Conservation (phyloP, 2,888 invertebrate species). For the Heliconius aoede region DNA sequence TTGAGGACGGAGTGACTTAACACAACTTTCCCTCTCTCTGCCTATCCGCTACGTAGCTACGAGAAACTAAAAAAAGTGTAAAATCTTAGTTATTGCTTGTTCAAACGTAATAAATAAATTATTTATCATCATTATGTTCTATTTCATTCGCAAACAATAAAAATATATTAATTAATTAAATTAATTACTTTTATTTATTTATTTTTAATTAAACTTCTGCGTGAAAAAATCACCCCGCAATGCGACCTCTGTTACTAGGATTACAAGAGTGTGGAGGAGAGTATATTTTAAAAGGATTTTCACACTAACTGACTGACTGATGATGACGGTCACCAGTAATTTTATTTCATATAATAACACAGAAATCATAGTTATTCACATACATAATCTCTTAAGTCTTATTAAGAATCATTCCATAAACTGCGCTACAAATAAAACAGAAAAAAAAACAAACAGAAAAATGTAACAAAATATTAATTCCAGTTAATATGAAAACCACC, state of each 20-base stretch:
- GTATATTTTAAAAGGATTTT: slow-evolving; percentile 24
- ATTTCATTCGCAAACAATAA: not conserved
- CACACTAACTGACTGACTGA: slow-evolving; percentile 38
- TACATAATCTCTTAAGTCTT: not conserved
- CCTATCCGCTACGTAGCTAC: too few relatives aligned
- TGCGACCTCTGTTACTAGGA: slow-evolving; percentile 59
- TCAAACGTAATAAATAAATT: not conserved
- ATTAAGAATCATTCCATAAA: not conserved
- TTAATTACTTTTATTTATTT: too few relatives aligned
- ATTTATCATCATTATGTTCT: not conserved
- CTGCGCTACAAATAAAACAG: not conserved
- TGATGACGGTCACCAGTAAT: too few relatives aligned
- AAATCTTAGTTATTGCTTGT: too few relatives aligned
- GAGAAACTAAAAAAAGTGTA: too few relatives aligned
- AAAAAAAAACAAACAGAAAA: not conserved
- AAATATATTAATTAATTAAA: too few relatives aligned
- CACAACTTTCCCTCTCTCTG: too few relatives aligned
- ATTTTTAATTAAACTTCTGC: too few relatives aligned
- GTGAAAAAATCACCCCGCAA: slow-evolving; percentile 71
- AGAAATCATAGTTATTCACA: too few relatives aligned
- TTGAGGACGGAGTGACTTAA: too few relatives aligned
- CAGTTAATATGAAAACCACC: not conserved
- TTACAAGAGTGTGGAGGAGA: slow-evolving; percentile 39
- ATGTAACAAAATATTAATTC: not conserved
- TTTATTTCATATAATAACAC: too few relatives aligned